A percentile compares a stretch with the other conserved stretches of the same genome.
phyloP scores from a whole-genome alignment of 2,113 vertebrate genomes.

The Ceyx margarethae region DNA sequence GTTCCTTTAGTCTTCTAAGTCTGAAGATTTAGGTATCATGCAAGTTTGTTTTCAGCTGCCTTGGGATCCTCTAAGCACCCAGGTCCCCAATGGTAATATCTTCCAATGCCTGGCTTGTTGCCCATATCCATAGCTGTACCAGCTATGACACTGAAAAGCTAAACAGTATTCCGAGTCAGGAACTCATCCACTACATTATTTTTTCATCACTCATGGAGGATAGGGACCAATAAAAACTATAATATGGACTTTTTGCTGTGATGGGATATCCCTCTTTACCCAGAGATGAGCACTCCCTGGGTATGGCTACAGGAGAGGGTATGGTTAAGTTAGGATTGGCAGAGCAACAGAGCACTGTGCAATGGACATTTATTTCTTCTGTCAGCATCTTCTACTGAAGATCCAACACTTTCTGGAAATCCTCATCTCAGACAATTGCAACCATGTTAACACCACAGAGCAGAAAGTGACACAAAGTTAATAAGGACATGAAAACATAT shows the following conservation, averaged over 20 bases:
- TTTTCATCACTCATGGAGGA: fast-evolving
- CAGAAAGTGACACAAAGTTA: not conserved
- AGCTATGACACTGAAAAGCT: not conserved
- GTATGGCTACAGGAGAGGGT: not conserved
- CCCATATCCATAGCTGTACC: not conserved
- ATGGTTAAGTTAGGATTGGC: not conserved
- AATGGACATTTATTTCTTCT: not conserved
- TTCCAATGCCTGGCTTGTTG: not conserved
- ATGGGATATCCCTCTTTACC: not conserved
- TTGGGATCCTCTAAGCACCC: not conserved
- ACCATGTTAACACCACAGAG: not conserved
- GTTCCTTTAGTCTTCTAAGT: not conserved
- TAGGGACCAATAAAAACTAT: not conserved
- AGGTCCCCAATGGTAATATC: not conserved
- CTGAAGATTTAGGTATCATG: not conserved
- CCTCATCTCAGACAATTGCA: not conserved
- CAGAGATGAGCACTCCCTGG: not conserved
- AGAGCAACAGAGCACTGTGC: not conserved
- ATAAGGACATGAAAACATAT: not conserved
- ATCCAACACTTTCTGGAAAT: not conserved
- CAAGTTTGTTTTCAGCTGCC: not conserved
- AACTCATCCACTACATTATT: not conserved
- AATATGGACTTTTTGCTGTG: not conserved
- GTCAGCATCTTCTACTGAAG: not conserved
- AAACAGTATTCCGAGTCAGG: not conserved